A percentile compares a stretch with the other conserved stretches of the same genome.
phyloP scores from a whole-genome alignment of 2,113 vertebrate genomes.

The Ivindomyrus marchei region DNA sequence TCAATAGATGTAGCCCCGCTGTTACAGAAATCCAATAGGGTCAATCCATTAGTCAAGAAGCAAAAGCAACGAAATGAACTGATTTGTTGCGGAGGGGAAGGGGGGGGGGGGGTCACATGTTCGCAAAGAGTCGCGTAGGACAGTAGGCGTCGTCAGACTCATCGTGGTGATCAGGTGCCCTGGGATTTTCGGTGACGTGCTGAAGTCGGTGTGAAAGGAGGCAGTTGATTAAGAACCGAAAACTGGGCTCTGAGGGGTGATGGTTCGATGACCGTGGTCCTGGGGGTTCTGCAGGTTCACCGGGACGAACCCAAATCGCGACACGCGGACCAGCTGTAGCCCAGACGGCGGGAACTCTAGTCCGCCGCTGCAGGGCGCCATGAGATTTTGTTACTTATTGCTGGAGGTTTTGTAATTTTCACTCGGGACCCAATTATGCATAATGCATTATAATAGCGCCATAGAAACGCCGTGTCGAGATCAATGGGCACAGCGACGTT shows the following conservation, averaged over 20 bases:
- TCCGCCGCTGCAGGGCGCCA: neutral
- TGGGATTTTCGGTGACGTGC: neutral
- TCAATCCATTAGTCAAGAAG: conserved; percentile 24
- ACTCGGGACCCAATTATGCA: conserved; percentile 2
- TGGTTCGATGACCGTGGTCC: neutral
- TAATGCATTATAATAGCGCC: neutral
- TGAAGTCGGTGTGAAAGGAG: neutral
- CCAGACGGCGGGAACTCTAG: neutral
- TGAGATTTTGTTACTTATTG: neutral
- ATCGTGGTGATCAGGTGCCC: neutral
- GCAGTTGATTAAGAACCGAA: neutral
- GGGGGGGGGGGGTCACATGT: neutral
- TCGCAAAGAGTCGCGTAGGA: neutral
- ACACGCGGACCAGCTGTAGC: no score
- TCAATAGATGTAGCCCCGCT: conserved; percentile 26
- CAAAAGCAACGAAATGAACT: conserved; percentile 24
- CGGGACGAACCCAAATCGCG: neutral
- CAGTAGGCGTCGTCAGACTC: conserved; percentile 5
- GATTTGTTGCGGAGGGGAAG: conserved; percentile 25
- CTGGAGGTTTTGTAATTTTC: neutral
- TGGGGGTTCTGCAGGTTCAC: neutral
- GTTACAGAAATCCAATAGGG: conserved; percentile 22
- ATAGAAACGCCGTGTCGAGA: neutral
- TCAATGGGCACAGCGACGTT: neutral
- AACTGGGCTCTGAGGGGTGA: neutral